Evolutionary conservation across 2,888 invertebrate genomes (phyloP), one percentile per base, ranked within the genome.

Genomic region (Trypoxylon attenuatum): DNA sequence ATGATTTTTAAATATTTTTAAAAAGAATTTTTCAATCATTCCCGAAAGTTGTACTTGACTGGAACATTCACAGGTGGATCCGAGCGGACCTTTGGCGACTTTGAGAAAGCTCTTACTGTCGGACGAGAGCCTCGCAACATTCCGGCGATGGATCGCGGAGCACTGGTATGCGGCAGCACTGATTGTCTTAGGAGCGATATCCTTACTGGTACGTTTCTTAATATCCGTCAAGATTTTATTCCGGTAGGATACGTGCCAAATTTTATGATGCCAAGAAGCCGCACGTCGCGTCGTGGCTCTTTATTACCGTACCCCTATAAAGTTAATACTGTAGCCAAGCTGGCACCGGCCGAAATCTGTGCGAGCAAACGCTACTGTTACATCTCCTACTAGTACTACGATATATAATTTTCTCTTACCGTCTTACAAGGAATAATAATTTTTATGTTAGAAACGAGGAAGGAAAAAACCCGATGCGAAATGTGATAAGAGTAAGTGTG

Each of bases 151-250:
- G 96, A 90, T 97, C 79, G 89, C 93, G 74, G 92, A 93, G 51
- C 95, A 97, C 87, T 97, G 97, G 97, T 97, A 97, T 85, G 94
- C 94, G 0, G 95, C 95, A 54, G 91, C 94, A 39, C 89, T 94
- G 54, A 93, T 94, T 66, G 89, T 93, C 65, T 89, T 93, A 23
- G 91, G 92, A 10, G 93, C 94, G 19, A 89, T 96, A 76, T 90
- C 94, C 13, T 87, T 96, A 51, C 88, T 97, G 93, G 97, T 97
- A 88, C 92, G 94, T 69, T 47, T 19, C 4, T 3, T 19, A 10
- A 6, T 8, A 1, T 10, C 0, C 1, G 10, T 5, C 16, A 25
- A 6, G 22, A 15, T 2, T 16, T 4, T 23, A 15, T 5, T 23
- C n/a, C 6, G 13, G 23, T 15, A 4, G 10, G 6, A 13, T 13